Evolutionary conservation across 2,797 vertebrate genomes (phyloP).

Genomic region (Champsocephalus gunnari): DNA sequence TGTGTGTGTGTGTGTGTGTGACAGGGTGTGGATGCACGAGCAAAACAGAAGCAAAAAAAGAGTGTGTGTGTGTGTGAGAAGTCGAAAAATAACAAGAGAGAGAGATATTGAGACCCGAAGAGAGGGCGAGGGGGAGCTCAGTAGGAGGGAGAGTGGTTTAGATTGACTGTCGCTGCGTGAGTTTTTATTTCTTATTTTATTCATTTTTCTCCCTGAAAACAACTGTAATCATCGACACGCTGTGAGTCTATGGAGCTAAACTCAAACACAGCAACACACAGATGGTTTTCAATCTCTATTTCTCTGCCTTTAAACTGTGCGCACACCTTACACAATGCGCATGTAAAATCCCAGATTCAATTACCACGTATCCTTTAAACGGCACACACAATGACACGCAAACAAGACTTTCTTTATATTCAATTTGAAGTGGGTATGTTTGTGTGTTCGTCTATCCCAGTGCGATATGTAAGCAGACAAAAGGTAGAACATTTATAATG

Average conservation of each 20-base stretch:
- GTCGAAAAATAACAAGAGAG: slow-evolving; percentile 45
- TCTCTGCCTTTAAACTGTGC: slow-evolving; percentile 15
- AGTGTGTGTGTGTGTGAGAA: slow-evolving; percentile 63
- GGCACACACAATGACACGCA: not conserved
- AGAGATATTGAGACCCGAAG: slow-evolving; percentile 58
- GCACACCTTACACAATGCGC: not conserved
- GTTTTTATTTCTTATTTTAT: slow-evolving; percentile 71
- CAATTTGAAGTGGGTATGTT: not conserved
- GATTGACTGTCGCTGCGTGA: slow-evolving; percentile 76
- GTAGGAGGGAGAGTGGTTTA: slow-evolving; percentile 76
- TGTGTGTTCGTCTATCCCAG: not conserved
- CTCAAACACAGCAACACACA: slow-evolving; percentile 20
- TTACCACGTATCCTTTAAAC: not conserved
- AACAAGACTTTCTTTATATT: not conserved
- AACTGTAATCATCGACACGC: slow-evolving; percentile 78
- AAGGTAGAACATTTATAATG: slow-evolving; percentile 2
- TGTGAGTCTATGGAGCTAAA: slow-evolving; percentile 56
- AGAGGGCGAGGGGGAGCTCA: slow-evolving; percentile 61
- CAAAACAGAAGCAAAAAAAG: slow-evolving; percentile 55
- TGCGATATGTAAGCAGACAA: not conserved
- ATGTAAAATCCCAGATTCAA: slow-evolving; percentile 23
- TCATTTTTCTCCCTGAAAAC: slow-evolving; percentile 75
- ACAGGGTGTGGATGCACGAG: slow-evolving; percentile 39
- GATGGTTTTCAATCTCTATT: slow-evolving; percentile 26
- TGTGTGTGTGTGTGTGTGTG: slow-evolving; percentile 17